Evolutionary conservation across 2,888 invertebrate genomes (phyloP), one percentile per base, ranked within the genome.

Genomic region (Patella caerulea): DNA sequence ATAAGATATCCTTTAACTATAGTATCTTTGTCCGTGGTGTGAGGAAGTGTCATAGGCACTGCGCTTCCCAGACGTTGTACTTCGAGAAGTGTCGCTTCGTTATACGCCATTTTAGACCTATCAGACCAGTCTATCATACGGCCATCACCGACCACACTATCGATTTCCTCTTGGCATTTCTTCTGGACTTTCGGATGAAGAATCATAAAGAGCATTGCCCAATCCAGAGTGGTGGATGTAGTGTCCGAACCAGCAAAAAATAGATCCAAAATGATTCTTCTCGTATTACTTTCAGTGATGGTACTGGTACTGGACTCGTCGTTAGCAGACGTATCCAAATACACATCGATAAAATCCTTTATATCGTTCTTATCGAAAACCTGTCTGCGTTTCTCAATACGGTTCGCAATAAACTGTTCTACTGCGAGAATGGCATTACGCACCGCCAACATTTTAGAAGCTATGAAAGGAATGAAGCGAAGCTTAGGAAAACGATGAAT

Each of bases 281-380:
- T 24, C 5, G 14, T 24, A 17, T 24, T 14, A 4, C 65, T n/a
- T 2, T 14, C 11, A 9, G 2, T 24, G 45, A 45, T 7, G 7
- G 45, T 9, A 65, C 65, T 7, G 7, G 45, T 9, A 65, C 65
- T 65, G 3, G 15, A 9, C 15, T 19, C 11, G 24, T 24, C 17
- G 11, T 24, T 65, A 17, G 9, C 65, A 19, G 11, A 11, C 14
- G 11, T 3, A 3, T 19, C 14, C 2, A 65, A 17, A 0, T 24
- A 19, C 11, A 24, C 65, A 65, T 88, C 88, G 59, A 88, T 84
- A 65, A 88, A 88, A 79, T 88, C 88, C 73, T 87, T 79, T 69
- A 86, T 83, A 73, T 84, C 85, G 70, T 82, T 79, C 45, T 76
- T 71, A 77, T 86, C 85, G 75, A 85, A 87, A 54, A 85, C 81